Evolutionary conservation across 2,888 invertebrate species (phyloP).

Genomic region (Drosophila histrio): DNA sequence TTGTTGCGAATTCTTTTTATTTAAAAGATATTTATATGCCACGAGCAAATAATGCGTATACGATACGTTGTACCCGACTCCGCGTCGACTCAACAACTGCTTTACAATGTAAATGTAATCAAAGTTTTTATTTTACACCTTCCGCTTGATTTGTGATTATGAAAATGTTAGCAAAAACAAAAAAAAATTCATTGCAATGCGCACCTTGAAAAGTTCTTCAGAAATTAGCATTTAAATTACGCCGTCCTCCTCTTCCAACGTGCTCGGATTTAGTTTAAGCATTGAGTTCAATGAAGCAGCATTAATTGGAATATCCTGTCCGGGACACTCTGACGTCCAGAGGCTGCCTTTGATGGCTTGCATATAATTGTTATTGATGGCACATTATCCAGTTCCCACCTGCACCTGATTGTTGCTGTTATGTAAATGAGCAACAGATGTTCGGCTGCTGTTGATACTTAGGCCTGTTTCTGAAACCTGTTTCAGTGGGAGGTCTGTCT

Average conservation of each 20-base stretch:
- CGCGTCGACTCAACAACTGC: conserved; percentile 21
- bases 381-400: conserved; percentile 54
- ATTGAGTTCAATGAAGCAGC: conserved; percentile 68
- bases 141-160: conserved; percentile 73
- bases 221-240: conserved; percentile 78
- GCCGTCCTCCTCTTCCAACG: background rate
- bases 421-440: conserved; percentile 37
- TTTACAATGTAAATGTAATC: conserved; percentile 78
- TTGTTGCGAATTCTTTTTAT: conserved; percentile 39
- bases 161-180: conserved; percentile 47
- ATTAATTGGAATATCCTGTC: conserved; percentile 71
- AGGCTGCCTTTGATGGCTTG: conserved; percentile 59
- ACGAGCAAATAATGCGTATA: conserved; percentile 47
- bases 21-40: conserved; percentile 45
- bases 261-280: conserved; percentile 39
- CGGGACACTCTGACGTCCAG: conserved; percentile 53
- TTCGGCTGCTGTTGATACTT: background rate
- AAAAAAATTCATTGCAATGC: conserved; percentile 50
- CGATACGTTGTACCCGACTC: conserved; percentile 31
- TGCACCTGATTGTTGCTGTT: conserved; percentile 15
- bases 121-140: conserved; percentile 63
- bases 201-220: conserved; percentile 52
- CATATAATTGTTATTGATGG: conserved; percentile 73
- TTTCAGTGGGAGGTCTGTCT: background rate
- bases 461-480: conserved; percentile 32